These are phyloP conservation scores for Aphelocoma coerulescens DNA, from an alignment of 2,113 vertebrate genomes.

Conservation along the genomic window DNA sequence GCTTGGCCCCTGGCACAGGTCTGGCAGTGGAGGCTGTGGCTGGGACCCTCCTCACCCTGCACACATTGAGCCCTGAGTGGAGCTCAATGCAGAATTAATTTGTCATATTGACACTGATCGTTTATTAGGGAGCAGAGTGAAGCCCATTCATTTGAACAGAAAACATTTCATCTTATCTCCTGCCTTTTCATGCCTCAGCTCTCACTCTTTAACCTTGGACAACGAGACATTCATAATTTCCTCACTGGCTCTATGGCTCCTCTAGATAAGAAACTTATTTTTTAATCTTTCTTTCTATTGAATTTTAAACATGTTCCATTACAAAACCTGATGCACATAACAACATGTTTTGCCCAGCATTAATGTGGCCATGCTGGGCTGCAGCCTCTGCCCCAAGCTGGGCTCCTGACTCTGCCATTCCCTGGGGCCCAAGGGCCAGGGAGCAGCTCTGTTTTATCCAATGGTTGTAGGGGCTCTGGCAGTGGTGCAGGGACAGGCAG, in stretches of 20 bases:
- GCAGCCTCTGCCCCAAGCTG: neutral
- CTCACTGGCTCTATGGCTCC: slow-evolving; percentile 46
- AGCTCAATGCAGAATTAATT: slow-evolving; percentile 64
- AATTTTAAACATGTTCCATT: slow-evolving; percentile 54
- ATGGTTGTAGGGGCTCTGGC: neutral
- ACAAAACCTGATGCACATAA: slow-evolving; percentile 33
- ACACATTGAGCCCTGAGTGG: neutral
- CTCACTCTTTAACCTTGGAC: slow-evolving; percentile 71
- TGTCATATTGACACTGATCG: slow-evolving; percentile 72
- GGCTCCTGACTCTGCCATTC: neutral
- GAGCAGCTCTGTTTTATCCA: neutral
- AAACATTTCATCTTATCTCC: slow-evolving; percentile 68
- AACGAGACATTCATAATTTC: slow-evolving; percentile 64
- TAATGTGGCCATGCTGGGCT: neutral
- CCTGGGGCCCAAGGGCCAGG: fast-evolving
- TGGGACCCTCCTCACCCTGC: fast-evolving
- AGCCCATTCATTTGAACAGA: slow-evolving; percentile 71
- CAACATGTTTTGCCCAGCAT: neutral
- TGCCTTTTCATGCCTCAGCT: slow-evolving; percentile 62
- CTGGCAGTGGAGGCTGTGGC: neutral
- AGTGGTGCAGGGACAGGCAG: neutral
- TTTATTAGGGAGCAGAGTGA: slow-evolving; percentile 64
- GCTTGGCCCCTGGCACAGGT: fast-evolving
- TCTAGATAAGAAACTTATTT: slow-evolving; percentile 69
- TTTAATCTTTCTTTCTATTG: slow-evolving; percentile 49